These are phyloP conservation scores for Perdita meconis DNA, from an alignment of 2,888 invertebrate genomes.

Conservation along the genomic window DNA sequence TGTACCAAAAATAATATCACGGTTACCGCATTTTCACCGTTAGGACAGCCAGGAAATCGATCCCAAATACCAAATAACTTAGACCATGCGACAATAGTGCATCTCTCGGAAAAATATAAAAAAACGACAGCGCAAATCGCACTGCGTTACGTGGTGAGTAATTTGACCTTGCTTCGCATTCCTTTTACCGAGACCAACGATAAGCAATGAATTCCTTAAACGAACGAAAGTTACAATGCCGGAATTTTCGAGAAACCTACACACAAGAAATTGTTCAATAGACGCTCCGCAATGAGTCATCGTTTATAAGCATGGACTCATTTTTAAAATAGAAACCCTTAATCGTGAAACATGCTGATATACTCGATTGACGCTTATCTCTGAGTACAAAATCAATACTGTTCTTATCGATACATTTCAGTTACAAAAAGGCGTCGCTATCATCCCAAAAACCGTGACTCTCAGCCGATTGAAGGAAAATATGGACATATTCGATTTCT, in stretches of 20 bases:
- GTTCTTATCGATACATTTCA: slow-evolving; percentile 42
- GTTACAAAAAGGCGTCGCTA: slow-evolving; percentile 84
- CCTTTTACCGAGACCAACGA: too few relatives aligned
- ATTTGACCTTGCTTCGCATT: too few relatives aligned
- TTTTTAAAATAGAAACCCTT: background rate
- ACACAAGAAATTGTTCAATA: too few relatives aligned
- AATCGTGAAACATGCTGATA: background rate
- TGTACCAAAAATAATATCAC: slow-evolving; percentile 88
- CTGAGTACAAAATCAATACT: background rate
- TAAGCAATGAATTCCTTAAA: too few relatives aligned
- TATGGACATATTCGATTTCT: slow-evolving; percentile 88
- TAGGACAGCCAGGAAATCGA: slow-evolving; percentile 91
- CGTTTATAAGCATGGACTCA: too few relatives aligned
- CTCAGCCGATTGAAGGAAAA: slow-evolving; percentile 87
- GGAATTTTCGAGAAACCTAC: too few relatives aligned
- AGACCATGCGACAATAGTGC: slow-evolving; percentile 87
- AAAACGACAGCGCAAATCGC: slow-evolving; percentile 90
- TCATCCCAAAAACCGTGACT: slow-evolving; percentile 89
- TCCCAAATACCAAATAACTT: slow-evolving; percentile 89
- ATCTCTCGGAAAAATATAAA: slow-evolving; percentile 87
- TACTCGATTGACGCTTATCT: background rate
- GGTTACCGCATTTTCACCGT: slow-evolving; percentile 92
- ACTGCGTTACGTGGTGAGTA: slow-evolving; percentile 87
- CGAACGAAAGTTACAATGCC: too few relatives aligned
- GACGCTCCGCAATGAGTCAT: too few relatives aligned